phyloP scores from a whole-genome alignment of 2,888 invertebrate species.

The Molanna angustata region DNA sequence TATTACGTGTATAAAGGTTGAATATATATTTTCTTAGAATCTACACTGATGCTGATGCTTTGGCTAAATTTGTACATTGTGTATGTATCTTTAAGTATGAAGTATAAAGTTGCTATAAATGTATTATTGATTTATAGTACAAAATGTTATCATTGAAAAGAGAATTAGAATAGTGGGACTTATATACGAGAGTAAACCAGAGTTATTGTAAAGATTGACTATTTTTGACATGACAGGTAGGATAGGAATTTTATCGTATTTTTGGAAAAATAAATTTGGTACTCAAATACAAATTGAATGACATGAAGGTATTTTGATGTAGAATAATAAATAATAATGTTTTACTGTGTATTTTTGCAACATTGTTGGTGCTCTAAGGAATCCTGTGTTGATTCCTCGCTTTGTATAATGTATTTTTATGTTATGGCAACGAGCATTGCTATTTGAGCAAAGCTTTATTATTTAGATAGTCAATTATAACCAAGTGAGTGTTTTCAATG shows the following conservation, averaged over 20 bases:
- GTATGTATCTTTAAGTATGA: slow-evolving; percentile 15
- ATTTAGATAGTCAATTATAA: slow-evolving; percentile 32
- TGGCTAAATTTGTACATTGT: slow-evolving; percentile 19
- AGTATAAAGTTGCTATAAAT: slow-evolving; percentile 18
- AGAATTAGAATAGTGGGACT: not conserved
- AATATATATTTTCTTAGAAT: slow-evolving; percentile 4
- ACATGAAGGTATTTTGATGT: slow-evolving; percentile 11
- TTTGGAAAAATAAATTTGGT: slow-evolving; percentile 23
- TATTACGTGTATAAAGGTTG: slow-evolving; percentile 2
- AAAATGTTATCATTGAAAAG: slow-evolving; percentile 16
- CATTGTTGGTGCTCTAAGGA: slow-evolving; percentile 31
- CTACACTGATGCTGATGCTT: slow-evolving; percentile 17
- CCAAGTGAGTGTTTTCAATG: slow-evolving; percentile 21
- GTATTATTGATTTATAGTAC: slow-evolving; percentile 19
- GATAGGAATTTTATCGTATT: slow-evolving; percentile 29
- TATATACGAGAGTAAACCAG: slow-evolving; percentile 23
- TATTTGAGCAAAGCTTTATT: slow-evolving; percentile 17
- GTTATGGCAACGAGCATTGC: slow-evolving; percentile 16
- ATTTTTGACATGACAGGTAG: slow-evolving; percentile 34
- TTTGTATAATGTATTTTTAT: slow-evolving; percentile 17
- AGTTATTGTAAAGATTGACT: slow-evolving; percentile 27
- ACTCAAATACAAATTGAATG: slow-evolving; percentile 13
- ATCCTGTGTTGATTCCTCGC: slow-evolving; percentile 11
- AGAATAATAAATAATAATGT: slow-evolving; percentile 15
- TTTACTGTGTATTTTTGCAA: slow-evolving; percentile 28